Evolutionary conservation across 2,113 vertebrate species (phyloP).

Genomic region (Mormyrus iriodes): DNA sequence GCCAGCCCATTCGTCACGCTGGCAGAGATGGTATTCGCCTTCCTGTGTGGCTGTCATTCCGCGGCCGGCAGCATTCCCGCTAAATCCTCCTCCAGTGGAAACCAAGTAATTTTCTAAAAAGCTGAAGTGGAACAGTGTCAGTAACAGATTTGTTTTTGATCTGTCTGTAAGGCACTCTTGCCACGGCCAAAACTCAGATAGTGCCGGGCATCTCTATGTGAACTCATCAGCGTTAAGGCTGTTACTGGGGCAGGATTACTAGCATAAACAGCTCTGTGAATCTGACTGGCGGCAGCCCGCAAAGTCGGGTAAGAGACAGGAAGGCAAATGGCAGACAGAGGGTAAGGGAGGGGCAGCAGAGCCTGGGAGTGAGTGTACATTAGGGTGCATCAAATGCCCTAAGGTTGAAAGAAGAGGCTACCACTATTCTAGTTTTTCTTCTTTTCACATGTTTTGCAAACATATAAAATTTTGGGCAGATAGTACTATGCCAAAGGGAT

Average conservation of each 20-base stretch:
- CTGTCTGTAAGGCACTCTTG: no score
- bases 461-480: no score
- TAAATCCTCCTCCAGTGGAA: not conserved
- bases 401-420: no score
- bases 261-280: not conserved
- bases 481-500: no score
- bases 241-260: not conserved
- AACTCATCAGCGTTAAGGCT: not conserved
- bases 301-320: not conserved
- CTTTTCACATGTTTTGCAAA: no score
- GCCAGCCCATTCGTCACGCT: not conserved
- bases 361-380: no score
- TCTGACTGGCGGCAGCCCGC: not conserved
- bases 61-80: not conserved
- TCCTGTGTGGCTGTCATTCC: not conserved
- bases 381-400: no score
- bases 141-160: not conserved
- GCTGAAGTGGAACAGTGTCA: not conserved
- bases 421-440: no score
- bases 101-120: not conserved
- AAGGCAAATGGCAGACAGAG: not conserved
- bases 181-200: not conserved
- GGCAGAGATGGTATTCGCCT: not conserved
- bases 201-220: not conserved
- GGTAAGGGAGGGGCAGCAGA: not conserved